Base-by-base conservation (phyloP, 1,140 invertebrate species). In the Mamestra configurata region DNA sequence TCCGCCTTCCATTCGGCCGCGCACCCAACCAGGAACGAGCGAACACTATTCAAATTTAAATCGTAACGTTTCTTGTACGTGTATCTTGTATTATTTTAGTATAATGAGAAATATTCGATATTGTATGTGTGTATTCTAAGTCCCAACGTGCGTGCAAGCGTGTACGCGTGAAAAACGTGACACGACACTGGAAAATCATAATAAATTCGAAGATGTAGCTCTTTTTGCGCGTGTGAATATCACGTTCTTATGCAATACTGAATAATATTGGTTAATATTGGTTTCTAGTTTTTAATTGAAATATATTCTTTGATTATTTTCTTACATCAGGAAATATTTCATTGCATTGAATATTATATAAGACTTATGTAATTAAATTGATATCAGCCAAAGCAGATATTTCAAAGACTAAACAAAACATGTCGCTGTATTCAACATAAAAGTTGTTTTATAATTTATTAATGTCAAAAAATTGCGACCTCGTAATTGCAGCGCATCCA, bases 1-100 rank as follows among this genome's bases (percentile, higher is more conserved):
- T 94, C 92, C 93, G 92, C 91, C 88, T 93, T 91, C 89, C 82
- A 79, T 75, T 43, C 75, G 77, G 57, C 55, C 24, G 13, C 82
- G 61, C 75, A 80, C 82, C 86, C 86, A 86, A 93, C 87, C 88
- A 89, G 90, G 89, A 92, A 86, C 90, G 68, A 81, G 53, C 13
- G 79, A 79, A 81, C 35, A 79, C 76, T 68, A 51, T 86, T 79
- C 77, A 82, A 87, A 88, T 88, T 89, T 79, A 86, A 90, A 92
- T 87, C 59, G 81, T 84, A 88, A 86, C 85, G 85, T 81, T 82
- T 61, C 64, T 79, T 88, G 43, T 40, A 66, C 61, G 27, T 20
- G 61, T 31, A 68, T 37, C 40, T 35, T 46, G 51, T 73, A 70
- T 71, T 51, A 31, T 35, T 71, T 71, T 71, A 53, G 11, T 71